These are phyloP conservation scores for pig (Sus scrofa) DNA, from an alignment of 2,113 vertebrate species.

Conservation along the genomic window DNA sequence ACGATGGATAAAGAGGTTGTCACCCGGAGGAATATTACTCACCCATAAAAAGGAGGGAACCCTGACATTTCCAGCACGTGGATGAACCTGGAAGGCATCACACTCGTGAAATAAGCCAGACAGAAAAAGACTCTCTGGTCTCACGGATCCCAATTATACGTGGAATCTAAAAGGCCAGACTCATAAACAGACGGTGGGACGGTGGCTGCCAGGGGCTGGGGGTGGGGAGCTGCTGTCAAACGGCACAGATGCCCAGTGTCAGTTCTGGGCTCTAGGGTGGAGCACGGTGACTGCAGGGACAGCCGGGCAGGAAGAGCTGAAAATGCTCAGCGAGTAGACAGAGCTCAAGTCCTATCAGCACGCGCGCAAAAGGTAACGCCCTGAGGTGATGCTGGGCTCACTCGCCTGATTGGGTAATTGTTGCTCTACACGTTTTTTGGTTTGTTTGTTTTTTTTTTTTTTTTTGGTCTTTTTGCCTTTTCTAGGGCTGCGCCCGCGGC, in stretches of 20 bases:
- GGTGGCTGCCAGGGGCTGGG: background rate
- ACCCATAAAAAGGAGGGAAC: background rate
- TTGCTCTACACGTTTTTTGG: no score
- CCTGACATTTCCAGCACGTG: background rate
- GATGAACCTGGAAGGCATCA: background rate
- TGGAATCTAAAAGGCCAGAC: background rate
- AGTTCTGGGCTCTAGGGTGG: background rate
- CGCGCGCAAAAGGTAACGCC: no score
- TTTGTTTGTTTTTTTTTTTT: no score
- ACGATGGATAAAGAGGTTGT: background rate
- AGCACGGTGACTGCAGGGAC: background rate
- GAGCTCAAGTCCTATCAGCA: background rate
- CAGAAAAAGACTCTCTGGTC: background rate
- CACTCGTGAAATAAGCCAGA: background rate
- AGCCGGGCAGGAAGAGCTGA: no score
- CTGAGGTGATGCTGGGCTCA: background rate
- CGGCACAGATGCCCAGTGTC: background rate
- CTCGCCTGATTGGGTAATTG: no score
- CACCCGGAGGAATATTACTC: background rate
- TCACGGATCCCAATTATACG: background rate
- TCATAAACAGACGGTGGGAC: background rate
- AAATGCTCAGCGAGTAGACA: background rate
- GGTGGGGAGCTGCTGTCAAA: background rate
- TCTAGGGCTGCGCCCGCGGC: no score
- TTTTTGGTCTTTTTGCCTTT: no score